A percentile compares a stretch with the other conserved stretches of the same genome.
Conservation (phyloP, 2,888 invertebrate species). For the Leucania comma region DNA sequence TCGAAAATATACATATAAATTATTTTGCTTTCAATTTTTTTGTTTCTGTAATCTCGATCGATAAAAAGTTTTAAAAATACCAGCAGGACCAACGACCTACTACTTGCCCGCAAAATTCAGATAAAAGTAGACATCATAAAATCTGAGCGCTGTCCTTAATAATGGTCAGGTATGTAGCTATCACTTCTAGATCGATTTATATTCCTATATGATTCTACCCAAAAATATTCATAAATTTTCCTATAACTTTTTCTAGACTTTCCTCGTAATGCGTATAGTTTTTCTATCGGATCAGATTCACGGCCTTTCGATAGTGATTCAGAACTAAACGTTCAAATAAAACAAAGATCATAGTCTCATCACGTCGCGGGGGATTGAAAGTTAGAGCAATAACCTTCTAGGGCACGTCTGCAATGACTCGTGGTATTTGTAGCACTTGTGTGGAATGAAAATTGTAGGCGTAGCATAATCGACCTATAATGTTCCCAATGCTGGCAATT, state of each 20-base stretch:
- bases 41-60: too few relatives aligned
- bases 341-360: constrained; percentile 55
- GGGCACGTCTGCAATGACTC: constrained; percentile 35
- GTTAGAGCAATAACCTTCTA: constrained; percentile 50
- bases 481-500: neutral
- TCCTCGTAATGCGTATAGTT: constrained; percentile 34
- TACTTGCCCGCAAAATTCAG: too few relatives aligned
- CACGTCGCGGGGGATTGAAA: constrained; percentile 55
- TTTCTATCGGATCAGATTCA: constrained; percentile 24
- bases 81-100: too few relatives aligned
- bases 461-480: neutral
- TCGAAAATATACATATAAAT: too few relatives aligned
- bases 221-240: constrained; percentile 13
- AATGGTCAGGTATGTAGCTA: too few relatives aligned
- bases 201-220: neutral
- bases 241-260: constrained; percentile 11
- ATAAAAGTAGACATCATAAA: too few relatives aligned
- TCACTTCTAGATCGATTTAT: neutral
- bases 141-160: too few relatives aligned
- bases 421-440: constrained; percentile 8
- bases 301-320: constrained; percentile 40
- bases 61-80: too few relatives aligned
- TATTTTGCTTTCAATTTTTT: too few relatives aligned
- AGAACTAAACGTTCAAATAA: constrained; percentile 41
- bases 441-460: constrained; percentile 3